These are phyloP conservation scores for Dinoponera quadriceps DNA, from an alignment of 1,140 invertebrate species.

Conservation along the genomic window DNA sequence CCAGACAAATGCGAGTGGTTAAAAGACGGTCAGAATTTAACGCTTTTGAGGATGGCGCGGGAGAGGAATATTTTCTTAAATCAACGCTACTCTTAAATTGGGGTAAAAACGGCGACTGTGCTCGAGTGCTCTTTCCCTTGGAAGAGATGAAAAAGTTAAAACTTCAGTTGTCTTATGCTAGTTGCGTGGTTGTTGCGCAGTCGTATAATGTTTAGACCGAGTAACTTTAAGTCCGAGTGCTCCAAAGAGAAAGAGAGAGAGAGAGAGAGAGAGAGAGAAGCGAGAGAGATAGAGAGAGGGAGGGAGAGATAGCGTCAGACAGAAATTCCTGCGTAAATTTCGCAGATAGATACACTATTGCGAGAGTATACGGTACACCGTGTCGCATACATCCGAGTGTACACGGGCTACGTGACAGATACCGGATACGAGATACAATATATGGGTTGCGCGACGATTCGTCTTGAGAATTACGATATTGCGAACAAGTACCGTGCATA, in stretches of 20 bases:
- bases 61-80: conserved; percentile 15
- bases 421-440: conserved; percentile 22
- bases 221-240: conserved; percentile 33
- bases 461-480: conserved; percentile 49
- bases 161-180: conserved; percentile 10
- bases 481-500: conserved; percentile 25
- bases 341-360: conserved; percentile 25
- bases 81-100: conserved; percentile 6
- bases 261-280: not conserved
- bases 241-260: conserved; percentile 7
- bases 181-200: not conserved
- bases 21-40: no score
- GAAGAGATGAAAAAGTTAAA: conserved; percentile 47
- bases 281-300: not conserved
- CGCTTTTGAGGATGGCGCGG: not conserved
- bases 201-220: conserved; percentile 5
- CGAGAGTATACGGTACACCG: conserved; percentile 4
- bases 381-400: conserved; percentile 28
- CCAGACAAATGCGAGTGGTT: no score
- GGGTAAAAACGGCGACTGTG: not conserved
- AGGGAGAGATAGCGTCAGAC: conserved; percentile 4
- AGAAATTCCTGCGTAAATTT: conserved; percentile 57
- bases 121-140: not conserved
- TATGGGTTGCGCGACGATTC: conserved; percentile 29
- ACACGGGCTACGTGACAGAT: conserved; percentile 31